A percentile compares a stretch with the other conserved stretches of the same genome.
These are phyloP conservation scores for Dione juno DNA, from an alignment of 2,888 invertebrate genomes.

Conservation along the genomic window DNA sequence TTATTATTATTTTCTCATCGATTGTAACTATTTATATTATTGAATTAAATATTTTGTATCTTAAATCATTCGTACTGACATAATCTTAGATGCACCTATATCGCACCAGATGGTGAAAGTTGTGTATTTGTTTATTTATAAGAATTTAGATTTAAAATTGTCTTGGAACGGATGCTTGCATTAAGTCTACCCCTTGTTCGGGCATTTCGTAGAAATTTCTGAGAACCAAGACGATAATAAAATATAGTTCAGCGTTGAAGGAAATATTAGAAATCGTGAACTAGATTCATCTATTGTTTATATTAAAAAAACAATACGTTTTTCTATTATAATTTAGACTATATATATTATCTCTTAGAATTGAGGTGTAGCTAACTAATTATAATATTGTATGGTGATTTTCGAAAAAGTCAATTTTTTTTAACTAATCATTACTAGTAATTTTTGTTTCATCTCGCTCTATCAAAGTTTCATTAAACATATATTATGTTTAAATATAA, in stretches of 20 bases:
- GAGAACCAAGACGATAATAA: conserved; percentile 25
- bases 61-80: not conserved
- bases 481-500: too few species aligned
- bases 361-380: too few species aligned
- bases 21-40: too few species aligned
- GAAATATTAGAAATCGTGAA: conserved; percentile 31
- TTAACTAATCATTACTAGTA: too few species aligned
- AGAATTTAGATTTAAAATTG: conserved; percentile 29
- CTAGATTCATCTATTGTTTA: conserved; percentile 16
- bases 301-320: not conserved
- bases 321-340: not conserved
- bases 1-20: too few species aligned
- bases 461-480: too few species aligned
- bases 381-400: too few species aligned
- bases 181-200: conserved; percentile 50
- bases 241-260: conserved; percentile 21
- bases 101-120: not conserved
- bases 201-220: conserved; percentile 46
- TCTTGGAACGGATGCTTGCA: conserved; percentile 52
- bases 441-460: too few species aligned
- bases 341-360: too few species aligned
- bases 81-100: not conserved
- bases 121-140: conserved; percentile 26
- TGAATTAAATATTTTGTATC: not conserved
- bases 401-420: too few species aligned